These are phyloP conservation scores for Lepeophtheirus salmonis DNA, from an alignment of 1,140 invertebrate genomes.

Conservation along the genomic window DNA sequence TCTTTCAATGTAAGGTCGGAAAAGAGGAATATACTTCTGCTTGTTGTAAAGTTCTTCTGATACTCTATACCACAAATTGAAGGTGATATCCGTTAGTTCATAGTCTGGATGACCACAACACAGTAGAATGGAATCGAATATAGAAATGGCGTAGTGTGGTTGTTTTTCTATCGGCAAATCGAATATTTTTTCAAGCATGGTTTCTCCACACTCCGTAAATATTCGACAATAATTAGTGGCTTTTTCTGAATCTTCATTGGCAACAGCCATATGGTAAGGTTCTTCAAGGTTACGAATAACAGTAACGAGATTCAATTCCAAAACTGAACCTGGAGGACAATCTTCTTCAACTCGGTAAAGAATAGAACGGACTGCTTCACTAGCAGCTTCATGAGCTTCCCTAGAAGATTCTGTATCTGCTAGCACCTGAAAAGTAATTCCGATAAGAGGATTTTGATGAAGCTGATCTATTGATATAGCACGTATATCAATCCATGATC, in stretches of 20 bases:
- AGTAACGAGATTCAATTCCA: slow-evolving; percentile 61
- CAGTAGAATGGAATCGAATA: slow-evolving; percentile 66
- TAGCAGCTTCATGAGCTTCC: slow-evolving; percentile 62
- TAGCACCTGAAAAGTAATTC: neutral
- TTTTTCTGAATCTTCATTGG: slow-evolving; percentile 72
- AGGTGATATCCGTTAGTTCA: slow-evolving; percentile 88
- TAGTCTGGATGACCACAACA: slow-evolving; percentile 94
- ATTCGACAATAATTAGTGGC: slow-evolving; percentile 36
- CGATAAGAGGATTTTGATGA: slow-evolving; percentile 36
- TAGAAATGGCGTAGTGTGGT: slow-evolving; percentile 49
- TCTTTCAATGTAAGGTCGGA: slow-evolving; percentile 74
- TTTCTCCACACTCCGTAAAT: slow-evolving; percentile 83
- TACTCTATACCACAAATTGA: slow-evolving; percentile 86
- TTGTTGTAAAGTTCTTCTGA: slow-evolving; percentile 80
- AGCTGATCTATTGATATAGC: slow-evolving; percentile 18
- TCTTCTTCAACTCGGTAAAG: slow-evolving; percentile 51
- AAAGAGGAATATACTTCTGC: slow-evolving; percentile 42
- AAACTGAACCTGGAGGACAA: slow-evolving; percentile 31
- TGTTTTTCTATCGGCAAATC: slow-evolving; percentile 22
- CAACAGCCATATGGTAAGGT: slow-evolving; percentile 73
- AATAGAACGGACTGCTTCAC: slow-evolving; percentile 66
- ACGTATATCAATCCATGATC: slow-evolving; percentile 23
- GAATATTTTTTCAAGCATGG: slow-evolving; percentile 43
- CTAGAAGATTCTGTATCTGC: neutral
- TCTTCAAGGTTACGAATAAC: slow-evolving; percentile 59